Evolutionary conservation across 2,797 vertebrate species (phyloP).

Genomic region (Poeciliopsis turneri): DNA sequence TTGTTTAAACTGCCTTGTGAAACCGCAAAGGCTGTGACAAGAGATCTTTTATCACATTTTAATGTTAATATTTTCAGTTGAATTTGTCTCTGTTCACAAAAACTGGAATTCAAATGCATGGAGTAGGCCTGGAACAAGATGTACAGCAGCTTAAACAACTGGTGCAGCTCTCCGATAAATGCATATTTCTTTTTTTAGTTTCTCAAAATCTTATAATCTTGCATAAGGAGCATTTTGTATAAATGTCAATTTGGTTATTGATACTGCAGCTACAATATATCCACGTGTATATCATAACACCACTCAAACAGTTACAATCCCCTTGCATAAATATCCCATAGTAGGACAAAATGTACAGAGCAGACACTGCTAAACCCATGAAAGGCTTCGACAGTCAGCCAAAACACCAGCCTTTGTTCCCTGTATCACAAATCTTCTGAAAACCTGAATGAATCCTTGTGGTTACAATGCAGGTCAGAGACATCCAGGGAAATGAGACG

Average conservation of each 20-base stretch:
- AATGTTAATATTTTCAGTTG: neutral
- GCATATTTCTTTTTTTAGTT: slow-evolving; percentile 19
- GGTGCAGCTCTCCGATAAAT: neutral
- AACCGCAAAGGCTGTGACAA: neutral
- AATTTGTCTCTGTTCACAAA: neutral
- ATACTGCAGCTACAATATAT: slow-evolving; percentile 42
- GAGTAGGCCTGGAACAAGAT: neutral
- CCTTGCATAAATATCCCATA: slow-evolving; percentile 39
- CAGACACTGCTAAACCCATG: slow-evolving; percentile 65
- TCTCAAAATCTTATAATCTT: slow-evolving; percentile 21
- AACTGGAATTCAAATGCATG: neutral
- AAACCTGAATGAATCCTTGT: slow-evolving; percentile 49
- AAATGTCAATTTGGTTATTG: slow-evolving; percentile 34
- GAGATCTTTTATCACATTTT: neutral
- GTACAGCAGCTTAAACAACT: neutral
- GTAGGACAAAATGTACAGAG: slow-evolving; percentile 60
- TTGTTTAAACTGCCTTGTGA: slow-evolving; percentile 22
- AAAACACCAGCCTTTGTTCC: slow-evolving; percentile 61
- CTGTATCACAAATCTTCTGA: slow-evolving; percentile 52
- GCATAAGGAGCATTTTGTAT: slow-evolving; percentile 22
- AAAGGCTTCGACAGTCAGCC: slow-evolving; percentile 61
- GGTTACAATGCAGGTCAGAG: slow-evolving; percentile 55
- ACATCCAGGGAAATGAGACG: slow-evolving; percentile 32
- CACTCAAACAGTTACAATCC: slow-evolving; percentile 33
- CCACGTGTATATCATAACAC: slow-evolving; percentile 1